These are phyloP conservation scores for Agrochola litura DNA, from an alignment of 2,888 invertebrate genomes.

Conservation along the genomic window DNA sequence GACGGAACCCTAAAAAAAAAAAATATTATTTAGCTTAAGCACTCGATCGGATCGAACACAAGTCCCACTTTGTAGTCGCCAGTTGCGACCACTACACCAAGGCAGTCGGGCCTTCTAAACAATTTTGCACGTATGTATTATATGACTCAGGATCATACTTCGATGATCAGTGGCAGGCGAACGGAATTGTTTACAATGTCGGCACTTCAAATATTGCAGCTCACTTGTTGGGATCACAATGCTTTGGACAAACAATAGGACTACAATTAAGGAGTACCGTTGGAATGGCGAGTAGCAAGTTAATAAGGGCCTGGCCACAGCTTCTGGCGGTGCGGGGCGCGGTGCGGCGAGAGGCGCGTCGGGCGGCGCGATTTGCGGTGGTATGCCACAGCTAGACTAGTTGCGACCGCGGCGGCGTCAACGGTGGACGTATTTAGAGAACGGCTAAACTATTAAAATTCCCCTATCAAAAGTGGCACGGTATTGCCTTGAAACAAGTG, in stretches of 20 bases:
- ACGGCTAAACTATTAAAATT: no score
- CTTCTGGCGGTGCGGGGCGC: no score
- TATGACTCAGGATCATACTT: not conserved
- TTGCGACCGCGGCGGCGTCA: no score
- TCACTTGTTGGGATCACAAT: constrained; percentile 31
- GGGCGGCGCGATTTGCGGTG: no score
- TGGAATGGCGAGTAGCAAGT: not conserved
- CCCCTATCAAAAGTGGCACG: no score
- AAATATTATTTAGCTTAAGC: not conserved
- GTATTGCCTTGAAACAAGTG: no score
- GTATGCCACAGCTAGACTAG: no score
- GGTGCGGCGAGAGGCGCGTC: no score
- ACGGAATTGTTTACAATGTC: not conserved
- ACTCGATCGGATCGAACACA: not conserved
- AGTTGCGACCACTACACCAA: not conserved
- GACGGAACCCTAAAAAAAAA: not conserved
- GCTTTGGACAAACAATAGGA: constrained; percentile 17
- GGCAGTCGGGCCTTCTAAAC: not conserved
- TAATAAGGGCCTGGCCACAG: no score
- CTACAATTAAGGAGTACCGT: constrained; percentile 10
- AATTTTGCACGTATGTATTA: not conserved
- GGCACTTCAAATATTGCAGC: constrained; percentile 7
- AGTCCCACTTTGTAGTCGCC: not conserved
- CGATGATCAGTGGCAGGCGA: not conserved
- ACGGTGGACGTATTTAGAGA: no score